phyloP scores from a whole-genome alignment of 2,113 vertebrate genomes.

The Mormoops blainvillei region DNA sequence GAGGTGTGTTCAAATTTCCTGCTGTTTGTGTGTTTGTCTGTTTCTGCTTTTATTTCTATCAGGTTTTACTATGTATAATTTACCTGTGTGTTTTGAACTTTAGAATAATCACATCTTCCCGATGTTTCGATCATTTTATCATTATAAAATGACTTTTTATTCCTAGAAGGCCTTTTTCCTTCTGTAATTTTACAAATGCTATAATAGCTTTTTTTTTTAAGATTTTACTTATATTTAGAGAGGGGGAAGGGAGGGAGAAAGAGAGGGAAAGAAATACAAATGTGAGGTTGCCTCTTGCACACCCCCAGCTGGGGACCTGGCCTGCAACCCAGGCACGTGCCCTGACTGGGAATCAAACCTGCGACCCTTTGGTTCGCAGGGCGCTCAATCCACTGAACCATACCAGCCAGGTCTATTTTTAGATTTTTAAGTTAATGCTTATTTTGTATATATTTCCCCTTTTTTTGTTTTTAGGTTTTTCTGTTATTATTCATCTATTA shows the following conservation, averaged over 20 bases:
- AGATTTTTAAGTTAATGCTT: not conserved
- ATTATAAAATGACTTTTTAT: not conserved
- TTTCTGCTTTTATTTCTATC: not conserved
- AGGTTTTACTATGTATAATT: not conserved
- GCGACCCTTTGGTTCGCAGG: too few relatives aligned
- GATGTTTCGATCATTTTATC: not conserved
- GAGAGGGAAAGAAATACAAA: too few relatives aligned
- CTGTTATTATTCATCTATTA: not conserved
- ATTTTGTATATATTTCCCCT: not conserved
- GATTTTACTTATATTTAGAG: too few relatives aligned
- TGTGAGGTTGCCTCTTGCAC: too few relatives aligned
- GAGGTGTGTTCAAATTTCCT: not conserved
- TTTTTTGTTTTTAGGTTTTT: not conserved
- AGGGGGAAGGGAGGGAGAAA: too few relatives aligned
- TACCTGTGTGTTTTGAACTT: not conserved
- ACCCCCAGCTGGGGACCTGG: too few relatives aligned
- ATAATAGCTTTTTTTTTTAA: too few relatives aligned
- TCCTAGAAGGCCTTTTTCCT: not conserved
- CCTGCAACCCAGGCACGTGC: too few relatives aligned
- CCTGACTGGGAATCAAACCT: too few relatives aligned
- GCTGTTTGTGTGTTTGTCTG: not conserved
- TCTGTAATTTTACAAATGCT: not conserved
- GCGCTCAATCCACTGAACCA: too few relatives aligned
- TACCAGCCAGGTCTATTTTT: too few relatives aligned
- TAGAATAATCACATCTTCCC: not conserved